Conservation (phyloP, 1,140 invertebrate genomes). For the Halesus radiatus region DNA sequence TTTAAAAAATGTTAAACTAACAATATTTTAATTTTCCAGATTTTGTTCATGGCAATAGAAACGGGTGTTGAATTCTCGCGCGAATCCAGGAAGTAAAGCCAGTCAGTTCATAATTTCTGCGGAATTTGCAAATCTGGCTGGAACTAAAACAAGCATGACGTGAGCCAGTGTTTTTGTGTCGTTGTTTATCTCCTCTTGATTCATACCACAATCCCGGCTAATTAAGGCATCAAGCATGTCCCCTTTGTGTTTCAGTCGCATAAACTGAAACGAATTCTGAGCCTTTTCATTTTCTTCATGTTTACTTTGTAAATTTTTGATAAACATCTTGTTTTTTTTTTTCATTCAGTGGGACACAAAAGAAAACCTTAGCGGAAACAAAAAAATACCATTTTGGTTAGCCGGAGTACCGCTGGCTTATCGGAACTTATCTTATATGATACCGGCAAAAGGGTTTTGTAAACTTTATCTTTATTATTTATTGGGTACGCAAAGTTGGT, state of each 20-base stretch:
- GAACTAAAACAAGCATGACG: too few species aligned
- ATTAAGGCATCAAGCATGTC: neutral
- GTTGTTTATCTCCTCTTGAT: too few species aligned
- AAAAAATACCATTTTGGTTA: neutral
- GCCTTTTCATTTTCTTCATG: neutral
- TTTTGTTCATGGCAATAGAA: too few species aligned
- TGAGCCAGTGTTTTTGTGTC: too few species aligned
- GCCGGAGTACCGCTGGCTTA: neutral
- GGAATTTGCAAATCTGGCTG: too few species aligned
- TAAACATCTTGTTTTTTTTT: conserved; percentile 1
- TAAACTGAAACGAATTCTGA: neutral
- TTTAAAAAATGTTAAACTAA: too few species aligned
- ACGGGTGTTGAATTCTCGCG: too few species aligned
- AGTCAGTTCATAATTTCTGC: too few species aligned
- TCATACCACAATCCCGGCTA: neutral
- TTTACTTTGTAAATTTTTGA: neutral
- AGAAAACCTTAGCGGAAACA: neutral
- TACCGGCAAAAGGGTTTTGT: conserved; percentile 8
- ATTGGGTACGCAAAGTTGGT: conserved; percentile 21
- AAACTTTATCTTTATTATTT: conserved; percentile 34
- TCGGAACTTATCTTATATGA: conserved; percentile 14
- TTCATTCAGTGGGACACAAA: neutral
- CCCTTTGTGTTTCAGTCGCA: too few species aligned
- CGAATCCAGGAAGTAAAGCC: too few species aligned
- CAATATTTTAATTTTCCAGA: too few species aligned